phyloP scores from a whole-genome alignment of 2,888 invertebrate genomes.

The Eristalis tenax region DNA sequence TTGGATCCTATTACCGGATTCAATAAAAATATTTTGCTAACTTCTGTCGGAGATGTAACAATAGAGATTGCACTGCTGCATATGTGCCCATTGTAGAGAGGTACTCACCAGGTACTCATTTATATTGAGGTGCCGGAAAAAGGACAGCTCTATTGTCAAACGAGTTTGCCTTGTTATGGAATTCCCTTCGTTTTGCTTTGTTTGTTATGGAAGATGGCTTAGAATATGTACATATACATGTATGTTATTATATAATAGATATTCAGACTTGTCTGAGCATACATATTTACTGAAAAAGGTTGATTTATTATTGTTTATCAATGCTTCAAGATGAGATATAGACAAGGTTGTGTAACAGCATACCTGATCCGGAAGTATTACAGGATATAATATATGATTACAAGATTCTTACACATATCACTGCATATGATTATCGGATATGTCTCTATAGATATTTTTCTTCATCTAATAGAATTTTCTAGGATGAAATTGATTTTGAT shows the following conservation, averaged over 20 bases:
- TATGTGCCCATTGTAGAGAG: constrained; percentile 42
- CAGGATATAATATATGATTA: constrained; percentile 56
- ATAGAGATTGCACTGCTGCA: constrained; percentile 59
- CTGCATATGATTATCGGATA: too few relatives aligned
- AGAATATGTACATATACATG: not conserved
- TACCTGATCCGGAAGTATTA: constrained; percentile 67
- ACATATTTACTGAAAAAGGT: not conserved
- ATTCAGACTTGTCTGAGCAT: not conserved
- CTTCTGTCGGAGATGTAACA: constrained; percentile 69
- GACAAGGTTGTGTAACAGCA: constrained; percentile 40
- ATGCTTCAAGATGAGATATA: not conserved
- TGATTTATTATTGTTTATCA: constrained; percentile 16
- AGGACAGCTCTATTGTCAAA: constrained; percentile 50
- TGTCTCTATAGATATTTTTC: too few relatives aligned
- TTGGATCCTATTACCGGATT: constrained; percentile 65
- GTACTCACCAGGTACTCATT: constrained; percentile 44
- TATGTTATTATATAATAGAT: not conserved
- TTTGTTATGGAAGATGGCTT: not conserved
- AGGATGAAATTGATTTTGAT: too few relatives aligned
- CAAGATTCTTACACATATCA: constrained; percentile 44
- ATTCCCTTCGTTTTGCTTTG: constrained; percentile 19
- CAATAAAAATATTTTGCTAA: constrained; percentile 72
- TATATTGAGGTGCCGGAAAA: constrained; percentile 40
- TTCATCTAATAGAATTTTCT: too few relatives aligned
- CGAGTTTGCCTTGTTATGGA: constrained; percentile 32